These are phyloP conservation scores for Andrena minutula DNA, from an alignment of 2,888 invertebrate genomes.

Conservation along the genomic window DNA sequence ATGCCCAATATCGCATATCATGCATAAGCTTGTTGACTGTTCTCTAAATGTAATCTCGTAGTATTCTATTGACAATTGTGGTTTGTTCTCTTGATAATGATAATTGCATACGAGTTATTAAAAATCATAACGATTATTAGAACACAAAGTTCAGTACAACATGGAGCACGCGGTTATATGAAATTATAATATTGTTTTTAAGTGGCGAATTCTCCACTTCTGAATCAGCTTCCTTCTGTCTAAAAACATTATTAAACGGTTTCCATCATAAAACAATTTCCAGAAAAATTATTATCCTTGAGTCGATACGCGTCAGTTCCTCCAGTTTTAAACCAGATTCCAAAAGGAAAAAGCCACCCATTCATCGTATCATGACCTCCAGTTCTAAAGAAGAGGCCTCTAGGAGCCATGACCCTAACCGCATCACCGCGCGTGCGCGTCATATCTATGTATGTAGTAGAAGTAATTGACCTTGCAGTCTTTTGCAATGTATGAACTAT, in stretches of 20 bases:
- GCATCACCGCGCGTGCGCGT: background rate
- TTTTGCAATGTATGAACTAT: background rate
- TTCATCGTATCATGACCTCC: background rate
- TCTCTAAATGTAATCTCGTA: too few species aligned
- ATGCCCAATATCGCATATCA: background rate
- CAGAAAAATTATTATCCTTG: background rate
- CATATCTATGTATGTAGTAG: background rate
- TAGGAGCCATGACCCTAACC: constrained; percentile 23
- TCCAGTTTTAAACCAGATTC: background rate
- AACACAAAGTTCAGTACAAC: too few species aligned
- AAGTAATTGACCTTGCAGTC: constrained; percentile 29
- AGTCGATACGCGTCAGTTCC: background rate
- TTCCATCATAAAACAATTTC: background rate
- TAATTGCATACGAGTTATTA: too few species aligned
- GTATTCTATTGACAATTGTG: too few species aligned
- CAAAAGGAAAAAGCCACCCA: background rate
- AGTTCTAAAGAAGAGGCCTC: constrained; percentile 21
- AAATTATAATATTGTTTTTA: too few species aligned
- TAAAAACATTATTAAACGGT: background rate
- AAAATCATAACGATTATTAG: too few species aligned
- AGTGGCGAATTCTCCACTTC: too few species aligned
- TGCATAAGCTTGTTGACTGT: too few species aligned
- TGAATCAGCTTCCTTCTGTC: too few species aligned
- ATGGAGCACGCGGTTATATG: too few species aligned
- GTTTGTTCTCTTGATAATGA: too few species aligned